Evolutionary conservation across 2,113 vertebrate genomes (phyloP).

Genomic region (Epinephelus cyanopodus): DNA sequence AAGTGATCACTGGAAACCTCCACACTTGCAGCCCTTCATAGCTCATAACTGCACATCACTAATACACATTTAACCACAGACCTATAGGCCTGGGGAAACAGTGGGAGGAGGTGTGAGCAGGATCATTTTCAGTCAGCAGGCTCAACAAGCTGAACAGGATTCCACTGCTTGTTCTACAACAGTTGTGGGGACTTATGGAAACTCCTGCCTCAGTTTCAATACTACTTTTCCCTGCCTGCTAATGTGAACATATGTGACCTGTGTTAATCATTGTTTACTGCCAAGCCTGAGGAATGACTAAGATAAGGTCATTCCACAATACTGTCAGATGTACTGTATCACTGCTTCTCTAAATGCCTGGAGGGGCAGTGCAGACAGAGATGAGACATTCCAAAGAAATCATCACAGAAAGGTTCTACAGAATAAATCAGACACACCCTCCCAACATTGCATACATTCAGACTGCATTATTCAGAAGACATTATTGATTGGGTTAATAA

Average conservation of each 20-base stretch:
- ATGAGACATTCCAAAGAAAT: not conserved
- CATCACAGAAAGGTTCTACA: not conserved
- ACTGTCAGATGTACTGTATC: not conserved
- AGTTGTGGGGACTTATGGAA: not conserved
- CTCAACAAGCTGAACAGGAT: conserved; percentile 51
- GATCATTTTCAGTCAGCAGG: conserved; percentile 8
- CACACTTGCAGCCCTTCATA: not conserved
- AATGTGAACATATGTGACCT: not conserved
- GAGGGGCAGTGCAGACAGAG: not conserved
- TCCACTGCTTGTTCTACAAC: conserved; percentile 39
- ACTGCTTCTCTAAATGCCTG: not conserved
- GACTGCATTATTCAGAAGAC: not conserved
- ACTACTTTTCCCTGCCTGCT: not conserved
- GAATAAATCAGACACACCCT: not conserved
- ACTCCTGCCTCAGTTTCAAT: not conserved
- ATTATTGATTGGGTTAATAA: not conserved
- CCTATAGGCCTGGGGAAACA: not conserved
- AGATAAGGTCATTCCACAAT: conserved; percentile 9
- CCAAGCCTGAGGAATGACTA: not conserved
- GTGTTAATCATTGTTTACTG: conserved; percentile 47
- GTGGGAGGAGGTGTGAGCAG: conserved; percentile 12
- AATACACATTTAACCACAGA: conserved; percentile 2
- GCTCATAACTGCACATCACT: not conserved
- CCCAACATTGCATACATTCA: not conserved
- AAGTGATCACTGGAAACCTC: not conserved